Conservation (phyloP, 2,797 vertebrate species). For the Jordanella pulchra region DNA sequence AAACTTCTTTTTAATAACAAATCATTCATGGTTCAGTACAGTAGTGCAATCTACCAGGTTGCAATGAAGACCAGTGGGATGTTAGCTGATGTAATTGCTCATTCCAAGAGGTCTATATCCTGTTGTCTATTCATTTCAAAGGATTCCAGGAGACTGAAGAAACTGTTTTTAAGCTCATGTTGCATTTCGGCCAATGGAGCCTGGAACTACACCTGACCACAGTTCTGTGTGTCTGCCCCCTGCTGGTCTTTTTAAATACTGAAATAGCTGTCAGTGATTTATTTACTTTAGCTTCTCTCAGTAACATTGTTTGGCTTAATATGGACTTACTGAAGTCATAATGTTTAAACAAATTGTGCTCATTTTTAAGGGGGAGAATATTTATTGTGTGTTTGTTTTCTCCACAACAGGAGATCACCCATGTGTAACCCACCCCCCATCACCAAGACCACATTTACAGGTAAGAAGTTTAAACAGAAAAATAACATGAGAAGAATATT, state of each 20-base stretch:
- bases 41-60: neutral
- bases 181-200: no score
- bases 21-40: neutral
- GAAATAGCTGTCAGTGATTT: conserved; percentile 50
- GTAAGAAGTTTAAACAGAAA: conserved; percentile 67
- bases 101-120: neutral
- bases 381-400: conserved; percentile 35
- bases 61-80: neutral
- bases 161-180: neutral
- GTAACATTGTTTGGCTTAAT: neutral
- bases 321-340: neutral
- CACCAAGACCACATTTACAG: conserved; percentile 97
- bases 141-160: neutral
- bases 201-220: neutral
- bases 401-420: conserved; percentile 88
- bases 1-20: neutral
- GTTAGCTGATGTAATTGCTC: neutral
- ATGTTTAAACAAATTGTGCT: neutral
- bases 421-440: conserved; percentile 98
- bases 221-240: conserved; percentile 42
- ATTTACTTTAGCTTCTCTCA: neutral
- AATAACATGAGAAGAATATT: neutral
- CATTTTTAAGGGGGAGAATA: conserved; percentile 9
- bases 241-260: conserved; percentile 54
- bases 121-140: neutral